Percentiles rank a stretch among this genome's conserved stretches.
phyloP scores from a whole-genome alignment of 2,797 vertebrate species.

The Tenualosa ilisha region DNA sequence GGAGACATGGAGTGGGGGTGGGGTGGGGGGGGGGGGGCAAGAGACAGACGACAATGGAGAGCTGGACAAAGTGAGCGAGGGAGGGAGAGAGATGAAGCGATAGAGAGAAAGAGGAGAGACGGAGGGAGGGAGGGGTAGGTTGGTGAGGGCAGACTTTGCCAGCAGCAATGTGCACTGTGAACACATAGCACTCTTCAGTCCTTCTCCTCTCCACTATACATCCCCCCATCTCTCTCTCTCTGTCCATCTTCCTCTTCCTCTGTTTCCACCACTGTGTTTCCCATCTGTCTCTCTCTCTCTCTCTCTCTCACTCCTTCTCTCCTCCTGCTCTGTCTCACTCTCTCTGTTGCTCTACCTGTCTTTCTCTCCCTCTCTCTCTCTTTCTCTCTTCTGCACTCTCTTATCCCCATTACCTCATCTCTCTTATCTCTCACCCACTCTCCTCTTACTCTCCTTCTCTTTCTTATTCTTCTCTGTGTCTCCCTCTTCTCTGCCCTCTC shows the following conservation, averaged over 20 bases:
- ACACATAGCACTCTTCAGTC: background rate
- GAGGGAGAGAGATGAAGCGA: background rate
- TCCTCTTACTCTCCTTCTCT: too few relatives aligned
- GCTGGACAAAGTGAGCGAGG: background rate
- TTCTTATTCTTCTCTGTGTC: background rate
- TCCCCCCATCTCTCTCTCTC: background rate
- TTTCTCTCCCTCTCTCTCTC: background rate
- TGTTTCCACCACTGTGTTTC: background rate
- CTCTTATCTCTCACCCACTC: too few relatives aligned
- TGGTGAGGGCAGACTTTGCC: constrained; percentile 17
- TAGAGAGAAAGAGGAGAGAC: background rate
- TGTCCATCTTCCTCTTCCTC: background rate
- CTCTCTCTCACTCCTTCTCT: background rate
- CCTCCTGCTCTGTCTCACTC: background rate
- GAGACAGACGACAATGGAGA: background rate
- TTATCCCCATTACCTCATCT: background rate
- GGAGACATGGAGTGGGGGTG: background rate
- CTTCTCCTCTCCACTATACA: background rate
- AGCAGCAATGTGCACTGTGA: constrained; percentile 9
- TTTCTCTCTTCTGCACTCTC: background rate
- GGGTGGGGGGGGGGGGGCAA: background rate
- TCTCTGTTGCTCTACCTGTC: background rate
- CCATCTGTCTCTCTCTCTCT: background rate
- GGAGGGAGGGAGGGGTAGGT: background rate
- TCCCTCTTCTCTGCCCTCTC: background rate